A percentile compares a stretch with the other conserved stretches of the same genome.
Evolutionary conservation across 2,888 invertebrate species (phyloP).

Genomic region (Aquatica leii): DNA sequence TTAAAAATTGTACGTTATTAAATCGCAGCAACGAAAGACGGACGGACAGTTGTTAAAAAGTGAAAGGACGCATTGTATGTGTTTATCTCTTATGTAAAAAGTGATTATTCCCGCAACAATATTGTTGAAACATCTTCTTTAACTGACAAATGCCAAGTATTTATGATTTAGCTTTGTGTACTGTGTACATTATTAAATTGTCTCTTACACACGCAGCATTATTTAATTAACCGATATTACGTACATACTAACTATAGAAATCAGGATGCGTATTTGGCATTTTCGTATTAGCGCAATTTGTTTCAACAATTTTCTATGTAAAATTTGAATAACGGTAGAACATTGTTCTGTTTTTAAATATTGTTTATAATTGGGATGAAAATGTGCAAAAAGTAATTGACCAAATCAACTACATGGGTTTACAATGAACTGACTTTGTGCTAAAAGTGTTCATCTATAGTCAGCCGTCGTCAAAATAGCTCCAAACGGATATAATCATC

Average conservation of each 20-base stretch:
- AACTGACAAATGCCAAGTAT: slow-evolving; percentile 40
- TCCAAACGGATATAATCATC: slow-evolving; percentile 53
- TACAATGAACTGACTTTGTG: slow-evolving; percentile 49
- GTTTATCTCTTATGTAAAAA: slow-evolving; percentile 50
- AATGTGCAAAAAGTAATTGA: slow-evolving; percentile 38
- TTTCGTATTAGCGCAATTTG: slow-evolving; percentile 20
- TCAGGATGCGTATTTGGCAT: slow-evolving; percentile 42
- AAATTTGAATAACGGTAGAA: slow-evolving; percentile 55
- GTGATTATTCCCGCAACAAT: slow-evolving; percentile 38
- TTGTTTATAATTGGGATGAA: slow-evolving; percentile 58
- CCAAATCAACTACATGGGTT: slow-evolving; percentile 34
- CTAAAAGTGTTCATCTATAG: slow-evolving; percentile 59
- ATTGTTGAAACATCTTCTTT: slow-evolving; percentile 32
- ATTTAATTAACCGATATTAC: slow-evolving; percentile 25
- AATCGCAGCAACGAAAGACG: slow-evolving; percentile 52
- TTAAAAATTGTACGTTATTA: slow-evolving; percentile 45
- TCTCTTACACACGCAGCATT: slow-evolving; percentile 33
- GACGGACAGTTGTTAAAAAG: slow-evolving; percentile 34
- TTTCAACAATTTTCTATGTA: slow-evolving; percentile 49
- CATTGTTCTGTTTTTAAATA: slow-evolving; percentile 62
- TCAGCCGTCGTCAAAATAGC: slow-evolving; percentile 54
- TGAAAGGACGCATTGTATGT: slow-evolving; percentile 53
- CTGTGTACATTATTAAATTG: slow-evolving; percentile 54
- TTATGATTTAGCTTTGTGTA: slow-evolving; percentile 53
- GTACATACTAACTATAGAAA: slow-evolving; percentile 30